Conservation (phyloP, 1,140 invertebrate genomes). For the Drosophila willistoni region DNA sequence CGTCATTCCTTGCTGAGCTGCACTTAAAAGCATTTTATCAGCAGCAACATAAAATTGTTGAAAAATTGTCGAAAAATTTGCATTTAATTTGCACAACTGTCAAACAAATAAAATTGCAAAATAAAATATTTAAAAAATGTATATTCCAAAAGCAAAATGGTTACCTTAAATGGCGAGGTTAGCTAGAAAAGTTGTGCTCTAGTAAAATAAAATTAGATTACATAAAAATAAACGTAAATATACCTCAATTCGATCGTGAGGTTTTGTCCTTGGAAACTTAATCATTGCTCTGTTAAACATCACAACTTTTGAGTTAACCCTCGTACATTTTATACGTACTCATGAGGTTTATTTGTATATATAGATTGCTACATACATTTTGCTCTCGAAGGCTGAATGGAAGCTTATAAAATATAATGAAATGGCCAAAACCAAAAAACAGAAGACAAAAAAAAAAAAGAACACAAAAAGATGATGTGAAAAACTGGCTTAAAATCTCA, state of each 20-base stretch:
- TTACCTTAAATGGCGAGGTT: constrained; percentile 30
- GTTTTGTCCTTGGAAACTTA: too few relatives aligned
- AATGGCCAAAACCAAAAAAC: constrained; percentile 21
- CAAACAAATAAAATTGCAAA: constrained; percentile 31
- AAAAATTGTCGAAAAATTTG: constrained; percentile 47
- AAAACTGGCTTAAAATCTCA: constrained; percentile 69
- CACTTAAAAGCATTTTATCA: constrained; percentile 61
- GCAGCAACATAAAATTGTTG: constrained; percentile 6
- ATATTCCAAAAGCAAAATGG: constrained; percentile 14
- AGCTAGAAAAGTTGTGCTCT: neutral
- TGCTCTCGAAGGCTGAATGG: constrained; percentile 9
- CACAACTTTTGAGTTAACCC: neutral
- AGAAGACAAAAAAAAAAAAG: constrained; percentile 10
- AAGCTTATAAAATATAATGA: constrained; percentile 64
- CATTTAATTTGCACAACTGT: constrained; percentile 59
- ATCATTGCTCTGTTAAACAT: too few relatives aligned
- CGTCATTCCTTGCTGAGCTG: constrained; percentile 53
- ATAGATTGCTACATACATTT: constrained; percentile 13
- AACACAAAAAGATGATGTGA: constrained; percentile 36
- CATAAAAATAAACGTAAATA: too few relatives aligned
- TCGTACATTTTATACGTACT: constrained; percentile 15
- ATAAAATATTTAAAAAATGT: neutral
- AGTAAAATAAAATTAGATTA: too few relatives aligned
- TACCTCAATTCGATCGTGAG: too few relatives aligned
- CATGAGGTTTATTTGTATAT: constrained; percentile 2